These are phyloP conservation scores for Megaptera novaeangliae DNA, from an alignment of 2,113 vertebrate species.

Conservation along the genomic window DNA sequence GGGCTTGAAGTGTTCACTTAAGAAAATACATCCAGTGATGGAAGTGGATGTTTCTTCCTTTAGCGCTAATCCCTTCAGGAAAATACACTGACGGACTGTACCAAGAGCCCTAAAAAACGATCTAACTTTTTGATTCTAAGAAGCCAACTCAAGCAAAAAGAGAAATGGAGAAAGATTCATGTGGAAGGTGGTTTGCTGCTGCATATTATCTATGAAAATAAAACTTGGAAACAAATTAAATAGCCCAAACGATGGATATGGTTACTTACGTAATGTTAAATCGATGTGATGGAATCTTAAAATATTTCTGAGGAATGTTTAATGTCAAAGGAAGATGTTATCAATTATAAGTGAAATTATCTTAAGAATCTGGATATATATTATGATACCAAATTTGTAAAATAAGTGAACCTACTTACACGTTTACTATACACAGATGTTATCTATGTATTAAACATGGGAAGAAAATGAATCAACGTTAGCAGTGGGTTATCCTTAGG, in stretches of 20 bases:
- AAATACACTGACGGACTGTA: accelerated
- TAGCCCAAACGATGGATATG: accelerated
- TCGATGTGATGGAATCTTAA: accelerated
- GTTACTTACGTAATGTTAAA: accelerated
- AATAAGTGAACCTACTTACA: accelerated
- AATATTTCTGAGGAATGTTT: neutral
- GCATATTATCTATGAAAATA: too few relatives aligned
- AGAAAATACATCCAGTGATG: neutral
- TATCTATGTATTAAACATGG: accelerated
- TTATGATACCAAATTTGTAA: neutral
- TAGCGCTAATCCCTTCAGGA: neutral
- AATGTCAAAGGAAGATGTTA: neutral
- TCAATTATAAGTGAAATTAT: neutral
- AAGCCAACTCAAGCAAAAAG: neutral
- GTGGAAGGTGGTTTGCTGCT: neutral
- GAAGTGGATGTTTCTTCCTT: too few relatives aligned
- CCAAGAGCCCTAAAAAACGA: neutral
- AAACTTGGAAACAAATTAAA: neutral
- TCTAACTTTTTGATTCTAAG: neutral
- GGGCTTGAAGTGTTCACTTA: neutral
- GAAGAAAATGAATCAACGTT: accelerated
- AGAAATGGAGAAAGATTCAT: neutral
- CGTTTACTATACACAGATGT: accelerated
- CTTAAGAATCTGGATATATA: neutral
- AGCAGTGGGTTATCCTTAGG: accelerated